Evolutionary conservation across 2,113 vertebrate genomes (phyloP).

Genomic region (Eira barbara): DNA sequence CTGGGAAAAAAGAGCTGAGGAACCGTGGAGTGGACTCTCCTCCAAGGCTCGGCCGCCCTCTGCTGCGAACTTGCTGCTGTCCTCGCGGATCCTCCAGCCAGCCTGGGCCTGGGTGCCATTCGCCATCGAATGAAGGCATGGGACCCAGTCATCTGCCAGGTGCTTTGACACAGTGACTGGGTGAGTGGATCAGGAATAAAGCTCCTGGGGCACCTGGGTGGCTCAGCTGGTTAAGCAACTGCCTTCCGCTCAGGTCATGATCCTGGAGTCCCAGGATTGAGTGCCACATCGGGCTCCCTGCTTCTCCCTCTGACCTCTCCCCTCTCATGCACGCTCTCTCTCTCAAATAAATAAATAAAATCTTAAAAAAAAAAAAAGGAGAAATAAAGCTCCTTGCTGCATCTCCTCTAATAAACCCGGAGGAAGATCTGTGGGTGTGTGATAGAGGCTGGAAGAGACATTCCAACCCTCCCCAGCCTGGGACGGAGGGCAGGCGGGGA

Average conservation of each 20-base stretch:
- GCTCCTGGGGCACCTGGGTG: neutral
- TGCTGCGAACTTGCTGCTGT: no score
- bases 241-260: no score
- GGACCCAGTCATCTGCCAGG: neutral
- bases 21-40: fast-evolving
- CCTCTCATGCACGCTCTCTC: no score
- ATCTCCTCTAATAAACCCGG: neutral
- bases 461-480: no score
- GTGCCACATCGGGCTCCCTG: no score
- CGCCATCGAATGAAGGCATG: neutral
- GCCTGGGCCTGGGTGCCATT: neutral
- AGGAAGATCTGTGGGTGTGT: neutral
- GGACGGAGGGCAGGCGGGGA: neutral
- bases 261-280: no score
- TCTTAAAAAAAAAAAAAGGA: no score
- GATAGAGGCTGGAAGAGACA: fast-evolving
- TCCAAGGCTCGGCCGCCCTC: neutral
- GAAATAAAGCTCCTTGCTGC: neutral
- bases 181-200: neutral
- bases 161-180: neutral
- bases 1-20: neutral
- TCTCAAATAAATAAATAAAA: no score
- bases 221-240: no score
- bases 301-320: no score
- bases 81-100: neutral